Percentiles rank a stretch among this genome's conserved stretches.
Conservation (phyloP, 2,888 invertebrate species). For the Dione vanillae region DNA sequence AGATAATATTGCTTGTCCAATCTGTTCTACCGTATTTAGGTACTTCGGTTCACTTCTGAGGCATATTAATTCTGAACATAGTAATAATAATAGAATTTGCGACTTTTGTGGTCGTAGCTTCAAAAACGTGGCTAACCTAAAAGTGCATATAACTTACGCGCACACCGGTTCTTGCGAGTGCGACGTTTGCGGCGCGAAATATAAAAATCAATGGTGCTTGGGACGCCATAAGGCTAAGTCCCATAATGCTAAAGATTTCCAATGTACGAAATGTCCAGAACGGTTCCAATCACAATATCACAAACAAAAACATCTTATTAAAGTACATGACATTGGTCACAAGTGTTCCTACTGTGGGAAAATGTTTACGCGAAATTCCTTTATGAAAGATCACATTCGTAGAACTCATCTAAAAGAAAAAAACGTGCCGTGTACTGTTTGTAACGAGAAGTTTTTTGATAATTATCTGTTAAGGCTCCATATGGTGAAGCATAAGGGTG, state of each 20-base stretch:
- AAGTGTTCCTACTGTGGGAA: slow-evolving; percentile 71
- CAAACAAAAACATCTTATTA: slow-evolving; percentile 80
- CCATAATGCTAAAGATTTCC: slow-evolving; percentile 72
- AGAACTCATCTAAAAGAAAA: slow-evolving; percentile 78
- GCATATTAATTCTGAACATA: slow-evolving; percentile 73
- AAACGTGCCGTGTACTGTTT: slow-evolving; percentile 72
- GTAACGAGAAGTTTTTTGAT: slow-evolving; percentile 74
- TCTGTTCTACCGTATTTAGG: slow-evolving; percentile 66
- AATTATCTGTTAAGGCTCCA: slow-evolving; percentile 74
- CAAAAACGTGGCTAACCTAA: slow-evolving; percentile 65
- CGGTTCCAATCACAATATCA: slow-evolving; percentile 81
- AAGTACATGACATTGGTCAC: slow-evolving; percentile 74
- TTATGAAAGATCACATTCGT: slow-evolving; percentile 75
- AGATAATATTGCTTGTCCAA: slow-evolving; percentile 71
- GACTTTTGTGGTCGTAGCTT: slow-evolving; percentile 74
- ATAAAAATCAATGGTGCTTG: slow-evolving; percentile 70
- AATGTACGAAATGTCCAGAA: slow-evolving; percentile 73
- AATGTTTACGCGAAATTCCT: slow-evolving; percentile 77
- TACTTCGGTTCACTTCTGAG: slow-evolving; percentile 70
- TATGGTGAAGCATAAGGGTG: slow-evolving; percentile 82
- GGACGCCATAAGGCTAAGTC: slow-evolving; percentile 70
- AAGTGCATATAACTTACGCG: slow-evolving; percentile 68
- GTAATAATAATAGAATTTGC: slow-evolving; percentile 73
- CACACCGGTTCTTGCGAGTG: slow-evolving; percentile 71
- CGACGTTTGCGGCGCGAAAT: slow-evolving; percentile 65